A percentile compares a stretch with the other conserved stretches of the same genome.
phyloP scores from a whole-genome alignment of 2,113 vertebrate genomes.

The Pandion haliaetus region DNA sequence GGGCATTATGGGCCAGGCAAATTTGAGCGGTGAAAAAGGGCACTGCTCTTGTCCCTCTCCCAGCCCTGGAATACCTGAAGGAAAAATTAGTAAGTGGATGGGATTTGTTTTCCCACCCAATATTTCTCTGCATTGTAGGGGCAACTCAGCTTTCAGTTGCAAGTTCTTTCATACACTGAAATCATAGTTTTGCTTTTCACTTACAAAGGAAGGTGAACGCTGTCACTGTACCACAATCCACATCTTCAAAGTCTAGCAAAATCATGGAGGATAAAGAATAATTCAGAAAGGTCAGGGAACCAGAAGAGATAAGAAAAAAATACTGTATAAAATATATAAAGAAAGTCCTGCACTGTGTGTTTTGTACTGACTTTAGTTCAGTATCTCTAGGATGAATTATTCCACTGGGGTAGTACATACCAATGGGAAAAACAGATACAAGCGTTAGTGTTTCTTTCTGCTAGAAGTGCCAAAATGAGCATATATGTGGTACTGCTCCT shows the following conservation, averaged over 20 bases:
- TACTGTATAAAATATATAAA: neutral
- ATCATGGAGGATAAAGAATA: neutral
- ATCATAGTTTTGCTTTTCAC: neutral
- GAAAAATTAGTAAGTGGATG: neutral
- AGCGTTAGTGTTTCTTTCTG: neutral
- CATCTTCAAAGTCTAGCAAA: neutral
- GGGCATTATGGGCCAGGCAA: rapidly evolving
- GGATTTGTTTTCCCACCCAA: neutral
- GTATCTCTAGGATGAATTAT: neutral
- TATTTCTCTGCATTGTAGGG: neutral
- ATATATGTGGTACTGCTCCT: neutral
- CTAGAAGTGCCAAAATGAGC: neutral
- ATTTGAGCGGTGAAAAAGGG: neutral
- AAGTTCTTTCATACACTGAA: neutral
- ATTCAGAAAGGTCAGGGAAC: neutral
- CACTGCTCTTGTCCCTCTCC: neutral
- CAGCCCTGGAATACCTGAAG: neutral
- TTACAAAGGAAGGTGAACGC: neutral
- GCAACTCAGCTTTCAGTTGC: neutral
- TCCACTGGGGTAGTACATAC: rapidly evolving
- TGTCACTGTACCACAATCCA: neutral
- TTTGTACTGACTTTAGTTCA: neutral
- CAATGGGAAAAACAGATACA: neutral
- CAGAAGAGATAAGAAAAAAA: neutral
- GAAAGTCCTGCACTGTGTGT: neutral